phyloP scores from a whole-genome alignment of 1,140 invertebrate species.

The Drosophila mojavensis region DNA sequence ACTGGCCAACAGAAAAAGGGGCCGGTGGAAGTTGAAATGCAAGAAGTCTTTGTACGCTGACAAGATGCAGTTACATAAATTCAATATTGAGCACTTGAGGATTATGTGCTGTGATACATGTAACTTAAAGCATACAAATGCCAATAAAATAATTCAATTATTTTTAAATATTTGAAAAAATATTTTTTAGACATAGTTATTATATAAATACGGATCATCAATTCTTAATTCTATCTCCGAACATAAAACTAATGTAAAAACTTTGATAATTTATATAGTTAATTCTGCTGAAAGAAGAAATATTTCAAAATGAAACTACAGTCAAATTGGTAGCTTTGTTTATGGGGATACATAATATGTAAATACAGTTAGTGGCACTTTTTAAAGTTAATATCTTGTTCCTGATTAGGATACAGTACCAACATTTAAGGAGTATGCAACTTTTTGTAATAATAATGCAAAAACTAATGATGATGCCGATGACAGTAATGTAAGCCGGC shows the following conservation, averaged over 20 bases:
- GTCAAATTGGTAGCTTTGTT: no score
- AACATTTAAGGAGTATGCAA: conserved; percentile 1
- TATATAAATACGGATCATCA: no score
- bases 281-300: no score
- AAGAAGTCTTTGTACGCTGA: conserved; percentile 55
- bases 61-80: background rate
- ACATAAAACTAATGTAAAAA: no score
- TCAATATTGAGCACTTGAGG: background rate
- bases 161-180: background rate
- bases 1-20: conserved; percentile 22
- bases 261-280: no score
- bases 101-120: conserved; percentile 32
- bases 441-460: conserved; percentile 11
- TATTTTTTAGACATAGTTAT: no score
- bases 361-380: no score
- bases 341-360: no score
- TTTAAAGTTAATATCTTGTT: no score
- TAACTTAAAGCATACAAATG: background rate
- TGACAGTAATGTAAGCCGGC: conserved; percentile 11
- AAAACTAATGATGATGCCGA: conserved; percentile 15
- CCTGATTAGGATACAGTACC: no score
- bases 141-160: background rate
- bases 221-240: no score
- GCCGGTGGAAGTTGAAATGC: conserved; percentile 57
- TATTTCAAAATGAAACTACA: no score